These are phyloP conservation scores for Hipparchia sbordonii DNA, from an alignment of 2,888 invertebrate species.

Conservation along the genomic window DNA sequence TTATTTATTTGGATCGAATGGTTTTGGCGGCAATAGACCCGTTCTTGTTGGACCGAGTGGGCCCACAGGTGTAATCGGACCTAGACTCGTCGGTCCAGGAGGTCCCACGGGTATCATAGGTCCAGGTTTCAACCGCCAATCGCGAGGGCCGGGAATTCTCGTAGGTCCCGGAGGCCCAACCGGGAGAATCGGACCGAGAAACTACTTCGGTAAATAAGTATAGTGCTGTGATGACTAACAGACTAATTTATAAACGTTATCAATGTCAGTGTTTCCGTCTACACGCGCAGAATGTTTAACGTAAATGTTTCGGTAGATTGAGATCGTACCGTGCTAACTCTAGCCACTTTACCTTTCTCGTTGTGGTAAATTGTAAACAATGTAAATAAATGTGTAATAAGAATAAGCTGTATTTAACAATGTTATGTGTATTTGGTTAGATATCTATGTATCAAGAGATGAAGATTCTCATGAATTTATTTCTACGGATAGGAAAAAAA, in stretches of 20 bases:
- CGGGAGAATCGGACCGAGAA: conserved; percentile 61
- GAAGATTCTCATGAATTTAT: background rate
- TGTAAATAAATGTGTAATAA: conserved; percentile 13
- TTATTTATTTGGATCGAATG: background rate
- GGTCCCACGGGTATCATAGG: conserved; percentile 70
- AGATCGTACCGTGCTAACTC: conserved; percentile 37
- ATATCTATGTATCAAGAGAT: background rate
- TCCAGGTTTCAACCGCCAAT: conserved; percentile 49
- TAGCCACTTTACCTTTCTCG: conserved; percentile 10
- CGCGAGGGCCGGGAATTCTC: conserved; percentile 51
- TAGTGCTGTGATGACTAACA: conserved; percentile 52
- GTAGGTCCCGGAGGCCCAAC: conserved; percentile 72
- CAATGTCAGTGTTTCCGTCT: conserved; percentile 30
- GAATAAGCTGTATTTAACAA: conserved; percentile 9
- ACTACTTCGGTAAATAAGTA: conserved; percentile 69
- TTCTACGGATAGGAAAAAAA: background rate
- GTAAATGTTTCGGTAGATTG: conserved; percentile 47
- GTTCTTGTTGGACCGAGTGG: conserved; percentile 70
- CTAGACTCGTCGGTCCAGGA: conserved; percentile 75
- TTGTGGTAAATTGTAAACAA: conserved; percentile 5
- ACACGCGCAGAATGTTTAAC: conserved; percentile 36
- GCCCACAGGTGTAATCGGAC: conserved; percentile 53
- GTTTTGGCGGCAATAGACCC: conserved; percentile 17
- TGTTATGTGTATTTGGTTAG: background rate
- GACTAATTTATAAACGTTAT: conserved; percentile 41